Evolutionary conservation across 2,113 vertebrate species (phyloP).

Genomic region (Periophthalmodon schlosseri): DNA sequence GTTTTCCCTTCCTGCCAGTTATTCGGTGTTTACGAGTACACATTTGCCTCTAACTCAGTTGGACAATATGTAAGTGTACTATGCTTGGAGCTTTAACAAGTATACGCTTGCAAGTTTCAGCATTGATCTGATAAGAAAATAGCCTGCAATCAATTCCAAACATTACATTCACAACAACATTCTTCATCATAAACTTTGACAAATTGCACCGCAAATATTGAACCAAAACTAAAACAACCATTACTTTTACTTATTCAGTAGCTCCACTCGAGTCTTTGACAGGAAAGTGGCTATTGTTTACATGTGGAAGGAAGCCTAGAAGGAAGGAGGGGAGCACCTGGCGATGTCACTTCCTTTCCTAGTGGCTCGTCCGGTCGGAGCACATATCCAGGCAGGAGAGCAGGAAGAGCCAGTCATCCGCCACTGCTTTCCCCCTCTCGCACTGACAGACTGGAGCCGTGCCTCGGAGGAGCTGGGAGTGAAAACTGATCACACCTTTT

Average conservation of each 20-base stretch:
- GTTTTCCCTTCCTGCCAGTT: not conserved
- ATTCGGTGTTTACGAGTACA: not conserved
- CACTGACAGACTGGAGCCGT: constrained; percentile 35
- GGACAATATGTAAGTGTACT: too few species aligned
- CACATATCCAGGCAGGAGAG: constrained; percentile 54
- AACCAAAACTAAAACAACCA: not conserved
- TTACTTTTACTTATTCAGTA: not conserved
- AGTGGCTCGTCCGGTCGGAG: constrained; percentile 52
- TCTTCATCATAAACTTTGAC: not conserved
- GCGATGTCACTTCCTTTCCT: constrained; percentile 78
- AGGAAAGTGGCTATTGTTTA: constrained; percentile 73
- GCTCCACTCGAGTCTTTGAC: constrained; percentile 3
- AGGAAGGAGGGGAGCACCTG: constrained; percentile 76
- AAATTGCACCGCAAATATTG: not conserved
- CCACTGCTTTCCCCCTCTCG: constrained; percentile 36
- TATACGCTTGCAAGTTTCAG: not conserved
- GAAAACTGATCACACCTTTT: constrained; percentile 48
- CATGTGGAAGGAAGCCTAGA: constrained; percentile 71
- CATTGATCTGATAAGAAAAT: not conserved
- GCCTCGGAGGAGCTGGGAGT: constrained; percentile 42
- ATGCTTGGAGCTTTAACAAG: too few species aligned
- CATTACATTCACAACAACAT: too few species aligned
- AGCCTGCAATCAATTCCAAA: not conserved
- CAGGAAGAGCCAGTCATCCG: constrained; percentile 55
- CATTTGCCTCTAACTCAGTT: too few species aligned